Conservation (phyloP, 2,113 vertebrate species). For the Cygnus buccinator region DNA sequence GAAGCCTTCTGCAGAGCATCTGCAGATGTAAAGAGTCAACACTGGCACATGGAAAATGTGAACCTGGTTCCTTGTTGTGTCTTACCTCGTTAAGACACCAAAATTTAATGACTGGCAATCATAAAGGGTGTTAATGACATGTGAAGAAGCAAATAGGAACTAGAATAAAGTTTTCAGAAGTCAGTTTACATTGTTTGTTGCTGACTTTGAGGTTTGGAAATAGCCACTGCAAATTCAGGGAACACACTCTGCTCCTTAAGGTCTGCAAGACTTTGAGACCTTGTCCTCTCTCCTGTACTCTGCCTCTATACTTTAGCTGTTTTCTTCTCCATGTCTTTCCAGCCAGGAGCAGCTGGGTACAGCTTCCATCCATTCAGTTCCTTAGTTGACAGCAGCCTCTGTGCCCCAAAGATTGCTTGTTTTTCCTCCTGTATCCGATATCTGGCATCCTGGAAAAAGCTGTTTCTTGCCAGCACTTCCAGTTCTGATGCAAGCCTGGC, state of each 20-base stretch:
- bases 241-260: not conserved
- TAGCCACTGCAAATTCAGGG: not conserved
- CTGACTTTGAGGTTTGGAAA: not conserved
- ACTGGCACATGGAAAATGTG: not conserved
- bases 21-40: not conserved
- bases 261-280: not conserved
- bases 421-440: fast-evolving
- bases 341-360: not conserved
- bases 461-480: not conserved
- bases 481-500: not conserved
- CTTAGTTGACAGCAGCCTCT: not conserved
- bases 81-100: not conserved
- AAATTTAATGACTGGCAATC: not conserved
- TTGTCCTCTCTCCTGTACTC: not conserved
- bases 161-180: not conserved
- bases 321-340: not conserved
- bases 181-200: not conserved
- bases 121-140: not conserved
- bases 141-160: not conserved
- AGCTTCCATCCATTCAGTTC: not conserved
- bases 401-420: too few relatives aligned
- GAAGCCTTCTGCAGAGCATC: not conserved
- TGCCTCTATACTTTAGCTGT: not conserved
- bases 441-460: not conserved
- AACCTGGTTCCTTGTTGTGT: not conserved